A percentile compares a stretch with the other conserved stretches of the same genome.
Conservation (phyloP, 2,797 vertebrate species). For the Peromyscus eremicus region DNA sequence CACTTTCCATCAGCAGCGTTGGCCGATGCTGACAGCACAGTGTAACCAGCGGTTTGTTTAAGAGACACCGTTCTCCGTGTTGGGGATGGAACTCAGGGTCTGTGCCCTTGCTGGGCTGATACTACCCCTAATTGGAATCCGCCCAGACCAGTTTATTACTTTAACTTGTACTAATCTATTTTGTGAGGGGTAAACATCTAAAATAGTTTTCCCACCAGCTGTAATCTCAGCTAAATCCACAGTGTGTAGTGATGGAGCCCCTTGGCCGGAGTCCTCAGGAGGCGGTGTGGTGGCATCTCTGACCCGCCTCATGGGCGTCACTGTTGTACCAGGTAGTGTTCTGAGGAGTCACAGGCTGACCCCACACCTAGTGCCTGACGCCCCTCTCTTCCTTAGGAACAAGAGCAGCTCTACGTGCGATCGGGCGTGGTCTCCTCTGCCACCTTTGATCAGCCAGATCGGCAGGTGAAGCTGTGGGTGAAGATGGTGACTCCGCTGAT, state of each 20-base stretch:
- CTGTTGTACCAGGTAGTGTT: neutral
- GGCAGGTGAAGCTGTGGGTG: slow-evolving; percentile 97
- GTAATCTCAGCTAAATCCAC: neutral
- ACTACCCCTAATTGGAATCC: neutral
- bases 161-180: neutral
- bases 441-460: slow-evolving; percentile 94
- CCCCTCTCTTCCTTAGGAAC: slow-evolving; percentile 90
- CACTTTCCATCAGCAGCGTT: neutral
- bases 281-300: neutral
- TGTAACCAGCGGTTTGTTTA: neutral
- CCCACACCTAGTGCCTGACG: neutral
- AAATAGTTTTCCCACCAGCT: neutral
- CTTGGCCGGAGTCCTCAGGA: neutral
- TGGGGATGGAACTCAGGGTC: neutral
- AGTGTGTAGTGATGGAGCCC: fast-evolving
- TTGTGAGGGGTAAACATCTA: neutral
- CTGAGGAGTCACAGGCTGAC: neutral
- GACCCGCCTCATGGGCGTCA: neutral
- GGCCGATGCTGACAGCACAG: neutral
- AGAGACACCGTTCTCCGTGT: neutral
- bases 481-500: slow-evolving; percentile 97
- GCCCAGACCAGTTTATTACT: neutral
- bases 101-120: no score
- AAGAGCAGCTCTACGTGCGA: slow-evolving; percentile 93
- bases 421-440: slow-evolving; percentile 92